phyloP scores from a whole-genome alignment of 2,888 invertebrate species.

The Xanthia togata region DNA sequence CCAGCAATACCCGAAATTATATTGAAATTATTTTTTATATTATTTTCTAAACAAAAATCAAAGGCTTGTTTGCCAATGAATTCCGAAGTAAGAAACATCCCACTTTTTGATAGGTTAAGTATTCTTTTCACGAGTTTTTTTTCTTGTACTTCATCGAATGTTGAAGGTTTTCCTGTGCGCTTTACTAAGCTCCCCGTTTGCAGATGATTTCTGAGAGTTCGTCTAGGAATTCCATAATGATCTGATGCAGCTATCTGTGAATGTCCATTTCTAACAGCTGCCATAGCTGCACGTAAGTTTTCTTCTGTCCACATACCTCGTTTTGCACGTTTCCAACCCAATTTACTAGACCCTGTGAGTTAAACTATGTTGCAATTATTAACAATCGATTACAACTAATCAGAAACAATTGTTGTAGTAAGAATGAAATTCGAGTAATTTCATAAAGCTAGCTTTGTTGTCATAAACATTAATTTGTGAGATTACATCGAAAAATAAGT shows the following conservation, averaged over 20 bases:
- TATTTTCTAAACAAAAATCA: slow-evolving; percentile 24
- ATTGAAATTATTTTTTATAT: slow-evolving; percentile 14
- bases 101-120: neutral
- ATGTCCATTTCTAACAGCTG: neutral
- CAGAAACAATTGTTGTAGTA: neutral
- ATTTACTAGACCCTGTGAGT: neutral
- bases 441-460: neutral
- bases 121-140: slow-evolving; percentile 6
- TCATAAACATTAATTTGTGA: neutral
- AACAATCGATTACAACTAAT: neutral
- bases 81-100: neutral
- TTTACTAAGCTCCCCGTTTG: neutral
- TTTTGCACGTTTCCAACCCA: neutral
- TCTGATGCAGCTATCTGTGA: slow-evolving; percentile 4
- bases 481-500: neutral
- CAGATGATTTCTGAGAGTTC: slow-evolving; percentile 14
- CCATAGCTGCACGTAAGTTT: slow-evolving; percentile 9
- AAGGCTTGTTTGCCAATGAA: neutral
- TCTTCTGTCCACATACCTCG: slow-evolving; percentile 5
- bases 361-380: neutral
- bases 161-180: neutral
- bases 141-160: slow-evolving; percentile 19
- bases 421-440: neutral
- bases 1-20: neutral
- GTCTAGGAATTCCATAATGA: slow-evolving; percentile 9